Conservation (phyloP, 2,888 invertebrate genomes). For the Euzophera pinguis region DNA sequence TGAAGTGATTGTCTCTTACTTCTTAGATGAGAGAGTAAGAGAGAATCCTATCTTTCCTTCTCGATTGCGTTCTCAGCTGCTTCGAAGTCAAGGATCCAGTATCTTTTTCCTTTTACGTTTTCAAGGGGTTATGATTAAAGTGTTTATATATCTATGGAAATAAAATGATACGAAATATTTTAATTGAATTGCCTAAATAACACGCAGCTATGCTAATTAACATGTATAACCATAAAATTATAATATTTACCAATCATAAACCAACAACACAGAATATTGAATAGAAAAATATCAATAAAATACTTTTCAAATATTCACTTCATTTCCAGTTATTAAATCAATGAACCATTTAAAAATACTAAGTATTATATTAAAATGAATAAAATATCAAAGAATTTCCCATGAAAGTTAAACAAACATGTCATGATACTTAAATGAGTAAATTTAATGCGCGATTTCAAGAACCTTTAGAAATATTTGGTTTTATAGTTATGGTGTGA, state of each 20-base stretch:
- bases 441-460: background rate
- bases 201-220: background rate
- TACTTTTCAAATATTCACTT: constrained; percentile 2
- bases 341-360: background rate
- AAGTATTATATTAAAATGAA: background rate
- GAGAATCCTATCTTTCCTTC: too few species aligned
- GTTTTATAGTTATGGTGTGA: too few species aligned
- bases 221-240: constrained; percentile 7
- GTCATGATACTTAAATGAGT: background rate
- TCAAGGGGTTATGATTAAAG: too few species aligned
- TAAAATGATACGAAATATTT: background rate
- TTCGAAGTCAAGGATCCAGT: too few species aligned
- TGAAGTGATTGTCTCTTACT: too few species aligned
- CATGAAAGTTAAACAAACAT: background rate
- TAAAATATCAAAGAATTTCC: background rate
- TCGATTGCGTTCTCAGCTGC: too few species aligned
- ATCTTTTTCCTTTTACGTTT: too few species aligned
- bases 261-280: constrained; percentile 12
- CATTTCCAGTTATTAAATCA: background rate
- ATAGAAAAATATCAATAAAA: constrained; percentile 4
- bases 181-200: background rate
- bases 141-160: too few species aligned
- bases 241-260: constrained; percentile 7
- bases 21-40: too few species aligned
- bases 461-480: background rate